A percentile compares a stretch with the other conserved stretches of the same genome.
Evolutionary conservation across 1,140 invertebrate species (phyloP).

Genomic region (Ceratosolen solmsi): DNA sequence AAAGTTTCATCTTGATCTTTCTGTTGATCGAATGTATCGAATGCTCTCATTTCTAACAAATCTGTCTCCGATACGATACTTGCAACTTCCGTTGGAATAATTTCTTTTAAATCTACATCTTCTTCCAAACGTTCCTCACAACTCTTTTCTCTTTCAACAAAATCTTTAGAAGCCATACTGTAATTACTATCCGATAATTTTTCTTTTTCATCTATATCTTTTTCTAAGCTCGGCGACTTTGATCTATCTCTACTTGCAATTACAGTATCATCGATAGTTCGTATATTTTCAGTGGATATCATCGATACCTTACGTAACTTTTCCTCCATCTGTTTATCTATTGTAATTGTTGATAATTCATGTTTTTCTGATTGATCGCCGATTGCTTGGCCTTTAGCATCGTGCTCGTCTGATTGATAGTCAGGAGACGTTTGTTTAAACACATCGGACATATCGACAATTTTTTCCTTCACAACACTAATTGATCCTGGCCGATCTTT

Average conservation of each 20-base stretch:
- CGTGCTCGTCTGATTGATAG: no score
- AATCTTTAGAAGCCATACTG: no score
- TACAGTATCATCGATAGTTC: not conserved
- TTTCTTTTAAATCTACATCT: slow-evolving; percentile 30
- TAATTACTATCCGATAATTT: not conserved
- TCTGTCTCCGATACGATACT: not conserved
- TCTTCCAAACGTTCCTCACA: no score
- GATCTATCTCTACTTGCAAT: slow-evolving; percentile 27
- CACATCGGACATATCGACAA: no score
- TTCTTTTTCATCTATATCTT: not conserved
- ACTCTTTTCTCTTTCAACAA: slow-evolving; percentile 3
- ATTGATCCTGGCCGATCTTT: no score
- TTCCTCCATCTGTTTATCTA: slow-evolving; percentile 39
- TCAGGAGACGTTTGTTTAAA: no score
- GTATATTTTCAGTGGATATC: not conserved
- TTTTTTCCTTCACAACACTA: no score
- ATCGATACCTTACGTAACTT: not conserved
- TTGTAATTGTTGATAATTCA: no score
- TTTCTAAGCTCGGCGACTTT: slow-evolving; percentile 56
- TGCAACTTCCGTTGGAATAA: no score
- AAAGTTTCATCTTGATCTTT: not conserved
- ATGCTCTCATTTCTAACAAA: not conserved
- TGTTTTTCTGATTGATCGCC: no score
- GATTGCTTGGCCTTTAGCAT: no score
- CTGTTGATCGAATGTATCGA: not conserved